Evolutionary conservation across 2,888 invertebrate species (phyloP).

Genomic region (Thecophora atra): DNA sequence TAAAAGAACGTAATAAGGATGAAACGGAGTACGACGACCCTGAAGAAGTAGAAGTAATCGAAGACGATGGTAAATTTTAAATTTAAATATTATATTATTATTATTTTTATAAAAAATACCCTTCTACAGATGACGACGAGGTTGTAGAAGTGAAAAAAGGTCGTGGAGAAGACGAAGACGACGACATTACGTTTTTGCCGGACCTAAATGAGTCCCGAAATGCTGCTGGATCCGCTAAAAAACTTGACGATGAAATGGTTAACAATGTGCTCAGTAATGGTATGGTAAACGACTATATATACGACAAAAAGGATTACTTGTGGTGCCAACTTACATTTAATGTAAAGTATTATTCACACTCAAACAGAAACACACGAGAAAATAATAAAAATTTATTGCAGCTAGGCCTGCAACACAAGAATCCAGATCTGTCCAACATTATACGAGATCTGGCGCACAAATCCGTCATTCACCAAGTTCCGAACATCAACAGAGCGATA

Average conservation of each 20-base stretch:
- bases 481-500: constrained; percentile 85
- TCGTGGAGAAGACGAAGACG: constrained; percentile 47
- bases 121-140: no score
- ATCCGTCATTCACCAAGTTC: constrained; percentile 82
- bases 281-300: constrained; percentile 71
- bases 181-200: constrained; percentile 35
- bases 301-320: constrained; percentile 77
- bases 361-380: not conserved
- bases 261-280: constrained; percentile 58
- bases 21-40: constrained; percentile 77
- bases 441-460: constrained; percentile 76
- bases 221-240: constrained; percentile 44
- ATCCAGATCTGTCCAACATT: constrained; percentile 80
- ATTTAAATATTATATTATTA: no score
- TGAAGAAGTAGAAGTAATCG: constrained; percentile 69
- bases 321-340: constrained; percentile 88
- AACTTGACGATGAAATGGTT: constrained; percentile 56
- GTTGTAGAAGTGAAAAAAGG: no score
- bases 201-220: constrained; percentile 43
- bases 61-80: constrained; percentile 55
- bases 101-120: no score
- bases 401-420: constrained; percentile 71
- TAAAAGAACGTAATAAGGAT: constrained; percentile 70
- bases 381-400: constrained; percentile 51
- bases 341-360: constrained; percentile 66